A percentile compares a stretch with the other conserved stretches of the same genome.
Conservation (phyloP, 2,113 vertebrate species). For the Corythornis vintsioides region DNA sequence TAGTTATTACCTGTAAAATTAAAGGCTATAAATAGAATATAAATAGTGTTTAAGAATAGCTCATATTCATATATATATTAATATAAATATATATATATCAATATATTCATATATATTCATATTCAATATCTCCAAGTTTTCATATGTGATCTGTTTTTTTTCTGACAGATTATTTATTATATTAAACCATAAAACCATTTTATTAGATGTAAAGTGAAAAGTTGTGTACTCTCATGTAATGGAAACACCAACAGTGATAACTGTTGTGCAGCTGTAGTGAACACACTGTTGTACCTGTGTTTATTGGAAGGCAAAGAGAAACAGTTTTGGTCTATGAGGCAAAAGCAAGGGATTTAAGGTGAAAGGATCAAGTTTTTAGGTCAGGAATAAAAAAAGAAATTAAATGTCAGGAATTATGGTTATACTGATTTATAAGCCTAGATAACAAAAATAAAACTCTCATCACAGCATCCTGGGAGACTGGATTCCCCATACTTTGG, state of each 20-base stretch:
- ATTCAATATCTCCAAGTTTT: background rate
- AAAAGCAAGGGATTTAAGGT: background rate
- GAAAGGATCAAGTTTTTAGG: background rate
- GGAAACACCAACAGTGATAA: conserved; percentile 17
- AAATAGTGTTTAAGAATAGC: background rate
- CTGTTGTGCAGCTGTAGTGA: background rate
- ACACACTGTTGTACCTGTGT: background rate
- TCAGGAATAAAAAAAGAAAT: background rate
- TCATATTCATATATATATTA: too few relatives aligned
- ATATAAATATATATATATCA: too few relatives aligned
- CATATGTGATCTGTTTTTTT: background rate
- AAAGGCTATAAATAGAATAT: conserved; percentile 9
- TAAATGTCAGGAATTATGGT: background rate
- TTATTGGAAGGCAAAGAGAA: conserved; percentile 11
- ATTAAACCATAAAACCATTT: conserved; percentile 18
- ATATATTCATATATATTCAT: too few relatives aligned
- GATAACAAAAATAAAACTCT: background rate
- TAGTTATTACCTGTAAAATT: conserved; percentile 23
- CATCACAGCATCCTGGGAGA: background rate
- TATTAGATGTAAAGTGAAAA: conserved; percentile 46
- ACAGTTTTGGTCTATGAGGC: background rate
- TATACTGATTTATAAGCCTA: background rate
- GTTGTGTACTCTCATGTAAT: background rate
- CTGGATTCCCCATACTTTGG: background rate
- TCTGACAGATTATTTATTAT: conserved; percentile 27